Evolutionary conservation across 2,888 invertebrate species (phyloP).

Genomic region (Rutpela maculata): DNA sequence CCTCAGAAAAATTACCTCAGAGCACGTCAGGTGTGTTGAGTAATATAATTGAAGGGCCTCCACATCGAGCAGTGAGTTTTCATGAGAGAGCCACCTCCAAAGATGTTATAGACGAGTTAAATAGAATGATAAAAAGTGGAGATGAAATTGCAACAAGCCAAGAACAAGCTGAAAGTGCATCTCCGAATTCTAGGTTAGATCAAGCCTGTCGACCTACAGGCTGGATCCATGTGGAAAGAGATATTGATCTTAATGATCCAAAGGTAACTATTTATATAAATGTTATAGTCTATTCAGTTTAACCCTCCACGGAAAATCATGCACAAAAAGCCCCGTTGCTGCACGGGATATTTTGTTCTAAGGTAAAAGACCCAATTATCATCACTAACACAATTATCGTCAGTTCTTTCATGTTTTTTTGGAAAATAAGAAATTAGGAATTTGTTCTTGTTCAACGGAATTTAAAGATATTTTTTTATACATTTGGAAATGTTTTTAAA

Average conservation of each 20-base stretch:
- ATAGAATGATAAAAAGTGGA: slow-evolving; percentile 79
- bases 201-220: slow-evolving; percentile 83
- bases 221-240: slow-evolving; percentile 87
- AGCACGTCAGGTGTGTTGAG: slow-evolving; percentile 69
- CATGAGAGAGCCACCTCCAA: slow-evolving; percentile 85
- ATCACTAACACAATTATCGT: no score
- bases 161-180: slow-evolving; percentile 57
- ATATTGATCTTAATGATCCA: slow-evolving; percentile 86
- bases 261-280: slow-evolving; percentile 76
- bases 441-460: no score
- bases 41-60: slow-evolving; percentile 74
- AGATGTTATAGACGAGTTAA: slow-evolving; percentile 85
- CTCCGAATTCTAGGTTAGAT: slow-evolving; percentile 75
- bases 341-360: no score
- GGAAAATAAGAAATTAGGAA: no score
- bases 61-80: slow-evolving; percentile 80
- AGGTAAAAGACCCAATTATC: no score
- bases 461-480: no score
- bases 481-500: no score
- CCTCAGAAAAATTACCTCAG: slow-evolving; percentile 71
- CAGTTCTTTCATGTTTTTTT: no score
- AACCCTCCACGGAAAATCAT: no score
- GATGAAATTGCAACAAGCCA: slow-evolving; percentile 70
- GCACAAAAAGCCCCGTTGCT: no score
- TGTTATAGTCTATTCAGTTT: no score